Percentiles rank a stretch among this genome's conserved stretches.
Evolutionary conservation across 2,113 vertebrate genomes (phyloP).

Genomic region (Phylloscopus whistleri): DNA sequence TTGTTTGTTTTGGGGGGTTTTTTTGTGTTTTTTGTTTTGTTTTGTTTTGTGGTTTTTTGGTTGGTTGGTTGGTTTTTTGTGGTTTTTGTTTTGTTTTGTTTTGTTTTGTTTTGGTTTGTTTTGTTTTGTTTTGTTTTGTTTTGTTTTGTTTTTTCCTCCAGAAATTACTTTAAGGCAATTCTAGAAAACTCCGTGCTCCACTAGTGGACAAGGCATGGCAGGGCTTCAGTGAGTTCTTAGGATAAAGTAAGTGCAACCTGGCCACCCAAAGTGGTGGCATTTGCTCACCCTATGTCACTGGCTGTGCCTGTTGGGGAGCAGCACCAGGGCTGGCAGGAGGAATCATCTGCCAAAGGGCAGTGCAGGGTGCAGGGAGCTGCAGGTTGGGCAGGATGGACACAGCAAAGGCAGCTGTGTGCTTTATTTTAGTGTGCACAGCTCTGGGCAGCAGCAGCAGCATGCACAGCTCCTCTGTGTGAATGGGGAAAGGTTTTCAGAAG

Average conservation of each 20-base stretch:
- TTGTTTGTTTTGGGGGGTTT: too few species aligned
- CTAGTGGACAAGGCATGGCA: background rate
- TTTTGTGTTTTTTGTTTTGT: too few species aligned
- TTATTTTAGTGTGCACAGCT: background rate
- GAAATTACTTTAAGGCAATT: background rate
- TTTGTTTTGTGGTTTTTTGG: too few species aligned
- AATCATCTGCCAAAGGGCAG: background rate
- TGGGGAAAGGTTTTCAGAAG: background rate
- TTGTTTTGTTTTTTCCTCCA: background rate
- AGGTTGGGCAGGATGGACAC: background rate
- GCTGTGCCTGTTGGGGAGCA: background rate
- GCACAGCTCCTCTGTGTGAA: background rate
- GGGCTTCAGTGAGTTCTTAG: background rate
- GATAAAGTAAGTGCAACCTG: background rate
- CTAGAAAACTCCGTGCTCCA: background rate
- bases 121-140: too few species aligned
- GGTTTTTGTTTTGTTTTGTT: too few species aligned
- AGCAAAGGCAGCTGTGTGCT: background rate
- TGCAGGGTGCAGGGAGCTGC: background rate
- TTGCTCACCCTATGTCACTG: fast-evolving
- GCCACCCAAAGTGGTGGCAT: fast-evolving
- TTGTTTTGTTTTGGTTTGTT: too few species aligned
- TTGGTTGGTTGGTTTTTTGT: too few species aligned
- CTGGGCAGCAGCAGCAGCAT: background rate
- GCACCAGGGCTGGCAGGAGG: fast-evolving